Conservation (phyloP, 2,797 vertebrate species). For the Sphenopsis melanotis region DNA sequence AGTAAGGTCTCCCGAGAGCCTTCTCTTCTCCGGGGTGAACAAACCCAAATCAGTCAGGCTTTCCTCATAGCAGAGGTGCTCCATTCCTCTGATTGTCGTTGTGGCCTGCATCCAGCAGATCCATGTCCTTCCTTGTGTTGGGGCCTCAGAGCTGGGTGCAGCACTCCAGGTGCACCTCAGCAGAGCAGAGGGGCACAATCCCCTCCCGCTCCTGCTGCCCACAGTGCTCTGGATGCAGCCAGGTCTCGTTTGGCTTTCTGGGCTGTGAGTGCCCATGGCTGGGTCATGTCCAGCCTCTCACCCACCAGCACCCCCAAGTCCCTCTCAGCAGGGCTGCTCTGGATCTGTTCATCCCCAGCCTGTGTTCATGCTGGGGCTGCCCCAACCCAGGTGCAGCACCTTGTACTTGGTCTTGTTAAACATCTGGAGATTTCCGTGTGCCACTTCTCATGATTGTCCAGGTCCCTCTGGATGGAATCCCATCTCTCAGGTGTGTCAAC, state of each 20-base stretch:
- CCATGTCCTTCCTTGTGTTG: background rate
- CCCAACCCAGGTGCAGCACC: background rate
- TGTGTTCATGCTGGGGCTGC: background rate
- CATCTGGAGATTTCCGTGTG: background rate
- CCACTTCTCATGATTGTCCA: background rate
- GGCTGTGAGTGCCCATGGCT: background rate
- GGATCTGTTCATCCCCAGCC: background rate
- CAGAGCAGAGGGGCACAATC: background rate
- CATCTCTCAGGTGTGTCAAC: too few species aligned
- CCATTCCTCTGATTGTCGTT: too few species aligned
- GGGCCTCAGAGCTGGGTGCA: too few species aligned
- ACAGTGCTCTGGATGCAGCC: rapidly evolving
- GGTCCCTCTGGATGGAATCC: background rate
- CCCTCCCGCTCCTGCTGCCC: background rate
- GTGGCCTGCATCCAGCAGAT: background rate
- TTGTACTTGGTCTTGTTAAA: background rate
- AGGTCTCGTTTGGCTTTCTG: rapidly evolving
- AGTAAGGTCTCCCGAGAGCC: too few species aligned
- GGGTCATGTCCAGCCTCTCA: background rate
- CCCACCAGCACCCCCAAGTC: background rate
- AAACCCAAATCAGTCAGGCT: background rate
- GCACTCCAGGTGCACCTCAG: rapidly evolving
- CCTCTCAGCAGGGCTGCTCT: background rate
- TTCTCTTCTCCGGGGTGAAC: background rate
- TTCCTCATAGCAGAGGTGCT: background rate